phyloP scores from a whole-genome alignment of 2,113 vertebrate species.

The Passer montanus region DNA sequence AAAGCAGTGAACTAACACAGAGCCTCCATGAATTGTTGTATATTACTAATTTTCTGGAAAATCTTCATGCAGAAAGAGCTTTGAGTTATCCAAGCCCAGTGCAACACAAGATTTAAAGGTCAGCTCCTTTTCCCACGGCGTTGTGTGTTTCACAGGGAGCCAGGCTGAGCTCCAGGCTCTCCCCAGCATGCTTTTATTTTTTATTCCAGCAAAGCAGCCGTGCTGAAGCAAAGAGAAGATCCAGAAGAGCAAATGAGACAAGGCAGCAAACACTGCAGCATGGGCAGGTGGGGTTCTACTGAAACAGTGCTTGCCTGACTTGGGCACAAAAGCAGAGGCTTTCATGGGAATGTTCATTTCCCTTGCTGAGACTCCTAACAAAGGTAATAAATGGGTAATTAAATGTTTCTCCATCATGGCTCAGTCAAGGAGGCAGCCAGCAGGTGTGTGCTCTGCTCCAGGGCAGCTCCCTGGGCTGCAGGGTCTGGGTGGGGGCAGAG shows the following conservation, averaged over 20 bases:
- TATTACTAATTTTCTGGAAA: background rate
- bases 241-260: background rate
- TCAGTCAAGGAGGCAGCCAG: background rate
- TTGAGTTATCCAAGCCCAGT: background rate
- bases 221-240: background rate
- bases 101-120: background rate
- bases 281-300: background rate
- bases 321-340: background rate
- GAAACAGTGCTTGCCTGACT: background rate
- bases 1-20: background rate
- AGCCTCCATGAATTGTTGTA: background rate
- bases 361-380: background rate
- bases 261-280: background rate
- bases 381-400: background rate
- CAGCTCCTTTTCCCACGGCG: background rate
- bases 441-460: background rate
- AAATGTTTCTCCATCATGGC: background rate
- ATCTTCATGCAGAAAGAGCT: background rate
- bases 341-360: background rate
- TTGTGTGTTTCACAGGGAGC: background rate
- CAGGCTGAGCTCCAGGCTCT: background rate
- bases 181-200: background rate
- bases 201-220: background rate
- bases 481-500: background rate
- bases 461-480: rapidly evolving